These are phyloP conservation scores for Paratilapia polleni DNA, from an alignment of 2,113 vertebrate species.

Conservation along the genomic window DNA sequence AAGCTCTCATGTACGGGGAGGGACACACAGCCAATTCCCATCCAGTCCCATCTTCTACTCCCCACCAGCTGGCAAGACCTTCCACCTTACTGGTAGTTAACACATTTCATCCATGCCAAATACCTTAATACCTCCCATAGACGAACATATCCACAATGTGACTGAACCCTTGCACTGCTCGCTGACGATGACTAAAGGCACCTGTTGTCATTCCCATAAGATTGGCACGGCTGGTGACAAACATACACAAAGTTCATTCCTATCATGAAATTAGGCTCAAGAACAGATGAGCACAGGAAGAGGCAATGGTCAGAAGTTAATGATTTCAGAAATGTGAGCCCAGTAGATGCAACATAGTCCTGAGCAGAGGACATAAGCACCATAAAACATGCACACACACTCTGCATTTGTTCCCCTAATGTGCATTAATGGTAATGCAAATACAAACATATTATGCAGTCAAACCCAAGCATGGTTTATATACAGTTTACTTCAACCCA, in stretches of 20 bases:
- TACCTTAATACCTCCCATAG: conserved; percentile 9
- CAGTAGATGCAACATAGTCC: not conserved
- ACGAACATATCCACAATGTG: not conserved
- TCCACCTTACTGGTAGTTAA: conserved; percentile 56
- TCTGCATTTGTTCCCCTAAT: not conserved
- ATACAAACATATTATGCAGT: not conserved
- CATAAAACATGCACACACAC: not conserved
- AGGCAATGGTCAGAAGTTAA: conserved; percentile 5
- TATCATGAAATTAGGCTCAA: not conserved
- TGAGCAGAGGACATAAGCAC: conserved; percentile 13
- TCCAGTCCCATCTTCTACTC: conserved; percentile 39
- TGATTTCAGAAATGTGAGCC: conserved; percentile 22
- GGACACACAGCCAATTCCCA: conserved; percentile 55
- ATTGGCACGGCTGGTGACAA: not conserved
- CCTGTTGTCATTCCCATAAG: conserved; percentile 48
- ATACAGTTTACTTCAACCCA: not conserved
- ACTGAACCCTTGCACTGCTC: not conserved
- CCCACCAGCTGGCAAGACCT: conserved; percentile 44
- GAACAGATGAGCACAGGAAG: not conserved
- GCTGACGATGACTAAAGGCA: conserved; percentile 37
- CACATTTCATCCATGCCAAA: conserved; percentile 49
- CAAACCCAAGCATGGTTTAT: not conserved
- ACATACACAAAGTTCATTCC: conserved; percentile 2
- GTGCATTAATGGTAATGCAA: not conserved
- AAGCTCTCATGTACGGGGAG: conserved; percentile 57